Conservation (phyloP, 2,113 vertebrate species). For the Cyprinodon tularosa region DNA sequence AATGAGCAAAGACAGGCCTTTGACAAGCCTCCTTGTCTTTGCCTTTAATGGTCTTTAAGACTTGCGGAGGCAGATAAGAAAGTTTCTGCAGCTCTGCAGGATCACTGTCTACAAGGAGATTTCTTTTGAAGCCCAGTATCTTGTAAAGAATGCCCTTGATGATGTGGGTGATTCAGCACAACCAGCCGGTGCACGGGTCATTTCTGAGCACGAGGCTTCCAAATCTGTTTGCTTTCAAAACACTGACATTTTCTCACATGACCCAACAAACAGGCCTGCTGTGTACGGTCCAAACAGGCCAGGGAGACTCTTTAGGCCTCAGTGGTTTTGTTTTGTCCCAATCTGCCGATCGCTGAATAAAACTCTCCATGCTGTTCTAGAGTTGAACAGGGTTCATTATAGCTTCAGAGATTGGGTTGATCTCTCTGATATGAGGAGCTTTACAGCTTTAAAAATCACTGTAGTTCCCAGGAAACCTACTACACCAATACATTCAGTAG, state of each 20-base stretch:
- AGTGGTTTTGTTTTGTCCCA: conserved; percentile 14
- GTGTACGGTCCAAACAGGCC: conserved; percentile 1
- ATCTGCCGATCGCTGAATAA: conserved; percentile 21
- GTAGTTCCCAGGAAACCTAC: neutral
- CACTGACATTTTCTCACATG: conserved; percentile 4
- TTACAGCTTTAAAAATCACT: conserved; percentile 4
- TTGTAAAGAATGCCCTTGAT: neutral
- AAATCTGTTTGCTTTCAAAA: conserved; percentile 3
- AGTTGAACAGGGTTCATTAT: conserved; percentile 36
- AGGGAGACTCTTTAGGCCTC: conserved; percentile 1
- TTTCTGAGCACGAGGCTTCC: neutral
- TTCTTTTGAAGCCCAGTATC: neutral
- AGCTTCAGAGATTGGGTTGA: neutral
- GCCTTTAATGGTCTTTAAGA: conserved; percentile 36
- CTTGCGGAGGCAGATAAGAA: conserved; percentile 33
- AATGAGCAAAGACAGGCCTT: conserved; percentile 57
- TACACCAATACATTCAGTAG: neutral
- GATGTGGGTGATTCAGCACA: conserved; percentile 7
- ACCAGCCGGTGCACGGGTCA: conserved; percentile 2
- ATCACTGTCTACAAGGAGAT: neutral
- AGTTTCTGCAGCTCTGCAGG: conserved; percentile 8
- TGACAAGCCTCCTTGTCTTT: conserved; percentile 14
- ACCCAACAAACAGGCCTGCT: neutral
- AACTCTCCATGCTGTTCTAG: conserved; percentile 10
- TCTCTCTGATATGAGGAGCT: conserved; percentile 1